phyloP scores from a whole-genome alignment of 2,113 vertebrate genomes.

The Chamaea fasciata region DNA sequence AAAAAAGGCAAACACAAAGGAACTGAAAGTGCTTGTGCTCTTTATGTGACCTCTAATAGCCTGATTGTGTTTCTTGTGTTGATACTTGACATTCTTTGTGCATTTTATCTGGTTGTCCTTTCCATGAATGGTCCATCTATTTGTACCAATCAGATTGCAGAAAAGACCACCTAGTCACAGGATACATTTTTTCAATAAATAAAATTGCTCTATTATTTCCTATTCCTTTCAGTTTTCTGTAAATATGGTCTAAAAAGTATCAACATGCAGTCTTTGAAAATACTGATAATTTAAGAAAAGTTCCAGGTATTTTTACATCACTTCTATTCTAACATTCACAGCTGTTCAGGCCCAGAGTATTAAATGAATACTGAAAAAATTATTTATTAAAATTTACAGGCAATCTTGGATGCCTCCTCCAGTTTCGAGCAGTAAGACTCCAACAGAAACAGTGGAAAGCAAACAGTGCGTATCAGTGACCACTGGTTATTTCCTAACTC shows the following conservation, averaged over 20 bases:
- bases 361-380: background rate
- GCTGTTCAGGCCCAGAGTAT: background rate
- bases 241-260: background rate
- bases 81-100: background rate
- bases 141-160: background rate
- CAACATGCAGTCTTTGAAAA: background rate
- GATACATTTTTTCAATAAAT: background rate
- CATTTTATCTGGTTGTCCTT: background rate
- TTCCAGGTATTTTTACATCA: background rate
- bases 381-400: slow-evolving; percentile 54
- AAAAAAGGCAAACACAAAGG: no score
- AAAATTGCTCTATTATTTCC: background rate
- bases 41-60: background rate
- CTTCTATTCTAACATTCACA: background rate
- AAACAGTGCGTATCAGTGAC: slow-evolving; percentile 44
- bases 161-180: background rate
- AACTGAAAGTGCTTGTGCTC: background rate
- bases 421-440: slow-evolving; percentile 3
- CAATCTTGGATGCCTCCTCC: slow-evolving; percentile 77
- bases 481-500: background rate
- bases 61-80: background rate
- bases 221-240: background rate
- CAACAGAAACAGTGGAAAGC: background rate
- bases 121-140: background rate
- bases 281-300: background rate